Conservation (phyloP, 2,113 vertebrate species). For the Microtus montanus region DNA sequence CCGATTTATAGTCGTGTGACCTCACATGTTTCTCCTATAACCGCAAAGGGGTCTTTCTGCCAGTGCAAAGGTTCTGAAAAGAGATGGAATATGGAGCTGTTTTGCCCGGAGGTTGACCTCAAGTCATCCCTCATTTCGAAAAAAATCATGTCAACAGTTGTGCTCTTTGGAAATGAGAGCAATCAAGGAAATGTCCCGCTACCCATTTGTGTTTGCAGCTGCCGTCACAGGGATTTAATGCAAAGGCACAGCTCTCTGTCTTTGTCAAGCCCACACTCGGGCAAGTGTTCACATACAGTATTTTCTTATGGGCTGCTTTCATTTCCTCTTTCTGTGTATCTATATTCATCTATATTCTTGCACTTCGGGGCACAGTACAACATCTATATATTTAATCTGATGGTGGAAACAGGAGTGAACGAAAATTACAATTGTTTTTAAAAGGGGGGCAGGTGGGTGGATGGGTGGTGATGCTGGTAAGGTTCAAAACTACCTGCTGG, state of each 20-base stretch:
- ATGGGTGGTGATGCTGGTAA: neutral
- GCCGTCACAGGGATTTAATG: neutral
- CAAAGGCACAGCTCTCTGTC: neutral
- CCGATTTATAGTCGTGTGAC: neutral
- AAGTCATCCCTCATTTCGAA: conserved; percentile 17
- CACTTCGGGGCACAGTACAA: neutral
- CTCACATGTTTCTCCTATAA: conserved; percentile 38
- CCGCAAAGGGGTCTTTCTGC: neutral
- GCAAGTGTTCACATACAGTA: neutral
- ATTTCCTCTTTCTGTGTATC: conserved; percentile 56
- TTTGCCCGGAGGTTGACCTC: neutral
- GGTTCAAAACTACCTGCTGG: neutral
- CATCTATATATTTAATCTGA: conserved; percentile 40
- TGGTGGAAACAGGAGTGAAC: neutral
- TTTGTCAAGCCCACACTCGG: neutral
- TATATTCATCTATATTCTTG: neutral
- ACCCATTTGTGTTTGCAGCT: conserved; percentile 28
- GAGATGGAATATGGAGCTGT: neutral
- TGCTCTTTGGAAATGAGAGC: conserved; percentile 28
- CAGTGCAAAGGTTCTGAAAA: neutral
- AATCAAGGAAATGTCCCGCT: neutral
- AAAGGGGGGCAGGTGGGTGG: neutral
- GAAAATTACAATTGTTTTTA: neutral
- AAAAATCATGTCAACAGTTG: neutral
- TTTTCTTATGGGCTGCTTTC: conserved; percentile 42